Evolutionary conservation across 2,113 vertebrate genomes (phyloP), one percentile per base, ranked within the genome.

Genomic region (Fukomys damarensis): DNA sequence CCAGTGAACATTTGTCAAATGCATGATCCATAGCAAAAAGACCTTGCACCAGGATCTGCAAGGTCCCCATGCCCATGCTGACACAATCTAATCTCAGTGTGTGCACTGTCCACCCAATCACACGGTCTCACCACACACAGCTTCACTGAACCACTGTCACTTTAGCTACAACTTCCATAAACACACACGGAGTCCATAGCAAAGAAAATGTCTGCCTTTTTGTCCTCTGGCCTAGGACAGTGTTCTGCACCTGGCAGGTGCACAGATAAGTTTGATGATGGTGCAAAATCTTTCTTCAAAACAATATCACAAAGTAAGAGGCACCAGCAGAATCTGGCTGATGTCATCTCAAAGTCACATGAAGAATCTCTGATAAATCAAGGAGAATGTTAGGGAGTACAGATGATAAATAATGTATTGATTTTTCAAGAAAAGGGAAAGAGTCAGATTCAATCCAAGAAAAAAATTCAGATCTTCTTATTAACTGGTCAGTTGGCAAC

Each of bases 361-460:
- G 96, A 96, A 96, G 88, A 89, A 88, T 83, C 74, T 96, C 24
- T 77, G 92, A 89, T 80, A 97, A 88, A 96, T 87, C 90, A 97
- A 95, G 68, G 74, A 84, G 95, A 95, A 74, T 66, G n/a, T 77
- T 68, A 46, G 81, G 14, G 14, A 85, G 72, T 74, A 52, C 81
- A 92, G 91, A 96, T 95, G 94, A 96, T 95, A 97, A 97, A 97
- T 96, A 97, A 96, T n/a, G 19, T 96, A 96, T 97, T 95, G 96
- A 97, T 94, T 96, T 97, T 90, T 92, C 54, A 90, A 97, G 92
- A 59, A 95, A 95, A 90, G 82, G 81, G 32, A 93, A 95, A 79
- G 20, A 38, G 43, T 95, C 90, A 89, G 90, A 88, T 90, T 93
- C 90, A 95, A 85, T 95, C 89, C 41, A 49, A 43, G 86, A 93